A percentile compares a stretch with the other conserved stretches of the same genome.
Conservation (phyloP, 1,140 invertebrate genomes). For the Zaprionus taronus region DNA sequence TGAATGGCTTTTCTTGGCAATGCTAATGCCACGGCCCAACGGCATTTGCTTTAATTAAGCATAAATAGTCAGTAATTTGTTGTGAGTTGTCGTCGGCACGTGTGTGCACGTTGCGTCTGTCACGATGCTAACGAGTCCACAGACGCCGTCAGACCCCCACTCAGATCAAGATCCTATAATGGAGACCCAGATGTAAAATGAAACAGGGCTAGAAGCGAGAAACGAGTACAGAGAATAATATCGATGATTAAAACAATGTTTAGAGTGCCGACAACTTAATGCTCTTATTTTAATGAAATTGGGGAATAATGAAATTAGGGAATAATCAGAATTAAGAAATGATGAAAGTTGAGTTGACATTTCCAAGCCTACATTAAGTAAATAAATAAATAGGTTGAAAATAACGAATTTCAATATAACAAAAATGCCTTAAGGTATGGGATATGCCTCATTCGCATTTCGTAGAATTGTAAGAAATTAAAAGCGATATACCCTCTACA, state of each 20-base stretch:
- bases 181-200: conserved; percentile 5
- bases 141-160: neutral
- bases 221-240: conserved; percentile 5
- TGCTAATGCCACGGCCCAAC: conserved; percentile 41
- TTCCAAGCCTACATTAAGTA: too few relatives aligned
- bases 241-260: neutral
- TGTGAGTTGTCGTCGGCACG: conserved; percentile 58
- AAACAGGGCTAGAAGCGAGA: neutral
- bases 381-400: too few relatives aligned
- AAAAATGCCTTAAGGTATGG: too few relatives aligned
- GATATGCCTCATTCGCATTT: too few relatives aligned
- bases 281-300: too few relatives aligned
- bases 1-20: conserved; percentile 37
- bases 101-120: conserved; percentile 34
- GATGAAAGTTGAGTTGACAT: too few relatives aligned
- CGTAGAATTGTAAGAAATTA: too few relatives aligned
- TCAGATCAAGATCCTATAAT: neutral
- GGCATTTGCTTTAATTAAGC: conserved; percentile 57
- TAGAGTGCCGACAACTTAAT: too few relatives aligned
- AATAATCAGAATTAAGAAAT: too few relatives aligned
- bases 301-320: too few relatives aligned
- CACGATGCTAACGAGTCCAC: conserved; percentile 31
- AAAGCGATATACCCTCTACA: neutral
- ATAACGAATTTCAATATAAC: too few relatives aligned
- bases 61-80: conserved; percentile 65